These are phyloP conservation scores for Mirza zaza DNA, from an alignment of 2,113 vertebrate genomes.

Conservation along the genomic window DNA sequence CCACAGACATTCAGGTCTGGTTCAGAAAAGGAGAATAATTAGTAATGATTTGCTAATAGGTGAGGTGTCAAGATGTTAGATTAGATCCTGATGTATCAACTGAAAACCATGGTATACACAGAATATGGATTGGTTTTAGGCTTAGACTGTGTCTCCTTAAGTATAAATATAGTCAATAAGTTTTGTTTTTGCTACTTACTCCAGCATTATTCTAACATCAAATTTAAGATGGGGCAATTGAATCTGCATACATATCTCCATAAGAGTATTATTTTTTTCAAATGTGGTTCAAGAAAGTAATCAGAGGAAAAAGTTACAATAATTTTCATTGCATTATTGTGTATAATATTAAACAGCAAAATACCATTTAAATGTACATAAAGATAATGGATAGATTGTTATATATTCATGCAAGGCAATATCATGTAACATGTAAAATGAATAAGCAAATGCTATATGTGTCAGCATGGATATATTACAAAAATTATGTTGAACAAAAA, in stretches of 20 bases:
- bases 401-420: not conserved
- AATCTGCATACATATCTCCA: not conserved
- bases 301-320: not conserved
- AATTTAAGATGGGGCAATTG: not conserved
- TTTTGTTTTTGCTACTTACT: not conserved
- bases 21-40: not conserved
- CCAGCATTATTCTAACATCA: not conserved
- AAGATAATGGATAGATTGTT: not conserved
- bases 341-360: not conserved
- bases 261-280: not conserved
- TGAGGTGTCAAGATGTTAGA: not conserved
- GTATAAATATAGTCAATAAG: not conserved
- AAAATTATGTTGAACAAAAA: not conserved
- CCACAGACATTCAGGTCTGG: constrained; percentile 1
- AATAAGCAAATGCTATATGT: not conserved
- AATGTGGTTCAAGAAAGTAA: not conserved
- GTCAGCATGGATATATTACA: not conserved
- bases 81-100: not conserved
- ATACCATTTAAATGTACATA: not conserved
- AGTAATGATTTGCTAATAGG: not conserved
- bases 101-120: not conserved
- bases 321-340: not conserved
- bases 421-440: not conserved
- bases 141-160: not conserved
- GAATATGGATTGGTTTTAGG: not conserved